Evolutionary conservation across 1,140 invertebrate species (phyloP).

Genomic region (Drosophila sproati): DNA sequence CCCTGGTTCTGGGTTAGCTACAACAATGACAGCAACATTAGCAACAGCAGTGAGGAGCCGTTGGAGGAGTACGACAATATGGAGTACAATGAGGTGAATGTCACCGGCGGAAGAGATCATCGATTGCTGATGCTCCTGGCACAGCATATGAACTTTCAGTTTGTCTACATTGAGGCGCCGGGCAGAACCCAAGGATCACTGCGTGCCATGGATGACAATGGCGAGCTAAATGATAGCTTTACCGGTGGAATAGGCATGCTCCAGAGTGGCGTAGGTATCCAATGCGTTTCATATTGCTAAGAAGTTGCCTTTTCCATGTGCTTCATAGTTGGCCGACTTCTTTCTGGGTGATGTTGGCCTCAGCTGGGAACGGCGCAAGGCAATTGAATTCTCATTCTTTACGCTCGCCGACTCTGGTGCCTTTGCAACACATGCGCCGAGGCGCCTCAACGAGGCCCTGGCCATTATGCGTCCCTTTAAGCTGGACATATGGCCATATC

Average conservation of each 20-base stretch:
- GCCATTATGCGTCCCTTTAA: conserved; percentile 89
- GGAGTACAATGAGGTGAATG: conserved; percentile 86
- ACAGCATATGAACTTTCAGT: conserved; percentile 89
- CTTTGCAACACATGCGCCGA: conserved; percentile 89
- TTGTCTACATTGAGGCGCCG: conserved; percentile 88
- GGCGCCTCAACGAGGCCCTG: conserved; percentile 88
- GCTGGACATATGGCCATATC: conserved; percentile 87
- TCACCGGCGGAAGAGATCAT: conserved; percentile 89
- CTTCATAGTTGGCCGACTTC: conserved; percentile 87
- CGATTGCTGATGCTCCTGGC: conserved; percentile 87
- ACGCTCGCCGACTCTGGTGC: conserved; percentile 90
- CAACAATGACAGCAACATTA: conserved; percentile 80
- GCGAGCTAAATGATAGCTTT: conserved; percentile 87
- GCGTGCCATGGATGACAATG: conserved; percentile 84
- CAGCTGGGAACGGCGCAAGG: conserved; percentile 88
- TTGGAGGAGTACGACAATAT: conserved; percentile 5
- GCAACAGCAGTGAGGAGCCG: conserved; percentile 25
- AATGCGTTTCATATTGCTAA: conserved; percentile 7
- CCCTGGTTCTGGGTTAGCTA: conserved; percentile 90
- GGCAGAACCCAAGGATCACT: conserved; percentile 89
- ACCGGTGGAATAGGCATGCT: conserved; percentile 89
- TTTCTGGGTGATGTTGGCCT: conserved; percentile 89
- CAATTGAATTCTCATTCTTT: conserved; percentile 89
- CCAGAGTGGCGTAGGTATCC: conserved; percentile 86
- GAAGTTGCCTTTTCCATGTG: conserved; percentile 7